Evolutionary conservation across 2,888 invertebrate genomes (phyloP), one percentile per base, ranked within the genome.

Genomic region (Copidosoma aretas): DNA sequence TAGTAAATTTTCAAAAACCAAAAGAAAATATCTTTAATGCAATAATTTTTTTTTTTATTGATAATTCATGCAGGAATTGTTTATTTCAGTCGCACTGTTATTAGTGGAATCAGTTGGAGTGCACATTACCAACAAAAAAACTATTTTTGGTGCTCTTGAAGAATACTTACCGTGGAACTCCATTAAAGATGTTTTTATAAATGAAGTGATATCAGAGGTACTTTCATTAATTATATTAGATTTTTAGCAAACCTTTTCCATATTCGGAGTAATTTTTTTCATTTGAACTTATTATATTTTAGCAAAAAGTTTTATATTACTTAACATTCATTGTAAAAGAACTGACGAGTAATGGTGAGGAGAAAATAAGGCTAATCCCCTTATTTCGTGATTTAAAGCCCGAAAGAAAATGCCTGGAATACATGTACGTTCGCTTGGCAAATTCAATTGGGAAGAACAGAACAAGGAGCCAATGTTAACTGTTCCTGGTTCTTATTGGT

Each of bases 341-440:
- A 69, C 75, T 68, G 10, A 65, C 58, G 22, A 53, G 41, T 1
- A 66, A 77, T 41, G 75, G 71, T 46, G 77, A 77, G 10, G 76
- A 77, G 67, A 59, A 65, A 19, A 76, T 75, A 19, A 80, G 77
- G 73, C 71, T 84, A 22, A 78, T 84, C 65, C 84, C 84, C 15
- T 61, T 84, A n/a, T 83, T 84, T 69, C 73, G 75, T 73, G 79
- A 83, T 61, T 72, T 82, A 39, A 77, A 79, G 70, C 83, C 83
- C 0, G 82, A 83, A 68, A 77, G 80, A 78, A 80, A 80, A 83
- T 84, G 83, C 80, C 82, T 83, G 81, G 83, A 81, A 79, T 82
- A 82, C 76, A 81, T 84, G 77, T 84, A 82, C 80, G 78, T 70
- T 71, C 80, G 73, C 46, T 77, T 83, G 78, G 80, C 78, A 74